These are phyloP conservation scores for Amazona guildingii DNA, from an alignment of 2,113 vertebrate genomes.

Conservation along the genomic window DNA sequence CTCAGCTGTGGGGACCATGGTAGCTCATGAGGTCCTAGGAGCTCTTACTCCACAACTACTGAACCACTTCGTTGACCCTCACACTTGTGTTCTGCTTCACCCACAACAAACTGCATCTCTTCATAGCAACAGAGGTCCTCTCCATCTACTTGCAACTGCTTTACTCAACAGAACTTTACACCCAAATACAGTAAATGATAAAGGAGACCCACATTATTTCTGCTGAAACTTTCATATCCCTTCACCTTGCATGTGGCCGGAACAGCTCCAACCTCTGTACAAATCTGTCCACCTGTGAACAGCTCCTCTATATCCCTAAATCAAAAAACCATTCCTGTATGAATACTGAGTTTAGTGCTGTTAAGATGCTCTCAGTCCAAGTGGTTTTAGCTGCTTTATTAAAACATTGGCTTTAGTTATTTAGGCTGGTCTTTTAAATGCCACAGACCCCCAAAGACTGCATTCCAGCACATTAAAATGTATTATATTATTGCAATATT, in stretches of 20 bases:
- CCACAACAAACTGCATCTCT: not conserved
- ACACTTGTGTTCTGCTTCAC: not conserved
- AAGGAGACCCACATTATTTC: not conserved
- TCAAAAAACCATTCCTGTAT: not conserved
- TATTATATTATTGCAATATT: conserved; percentile 46
- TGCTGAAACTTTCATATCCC: not conserved
- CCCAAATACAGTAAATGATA: not conserved
- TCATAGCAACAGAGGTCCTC: not conserved
- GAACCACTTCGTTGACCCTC: not conserved
- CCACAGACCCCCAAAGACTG: not conserved
- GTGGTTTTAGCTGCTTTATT: not conserved
- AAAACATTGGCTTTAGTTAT: not conserved
- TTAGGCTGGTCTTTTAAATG: not conserved
- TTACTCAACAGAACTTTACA: not conserved
- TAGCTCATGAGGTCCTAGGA: not conserved
- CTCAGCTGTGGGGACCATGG: not conserved
- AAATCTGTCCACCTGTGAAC: not conserved
- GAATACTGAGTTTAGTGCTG: not conserved
- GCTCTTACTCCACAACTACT: not conserved
- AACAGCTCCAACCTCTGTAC: not conserved
- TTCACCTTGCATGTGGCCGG: not conserved
- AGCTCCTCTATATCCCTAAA: not conserved
- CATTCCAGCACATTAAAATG: conserved; percentile 40
- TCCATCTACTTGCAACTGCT: not conserved
- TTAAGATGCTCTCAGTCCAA: not conserved